Evolutionary conservation across 2,888 invertebrate species (phyloP).

Genomic region (Sarcophaga rosellei): DNA sequence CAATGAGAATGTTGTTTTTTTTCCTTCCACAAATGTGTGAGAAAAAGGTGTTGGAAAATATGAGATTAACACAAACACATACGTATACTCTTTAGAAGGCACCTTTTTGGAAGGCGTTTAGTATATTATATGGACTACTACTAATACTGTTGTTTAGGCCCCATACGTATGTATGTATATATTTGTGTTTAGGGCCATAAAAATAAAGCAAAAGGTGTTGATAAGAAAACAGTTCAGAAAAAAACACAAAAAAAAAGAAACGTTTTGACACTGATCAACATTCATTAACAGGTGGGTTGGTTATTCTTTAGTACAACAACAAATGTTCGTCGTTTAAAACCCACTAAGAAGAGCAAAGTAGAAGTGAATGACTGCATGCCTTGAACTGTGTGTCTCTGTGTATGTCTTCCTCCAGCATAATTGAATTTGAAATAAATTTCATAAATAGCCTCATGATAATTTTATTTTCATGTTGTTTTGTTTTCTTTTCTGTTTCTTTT

Average conservation of each 20-base stretch:
- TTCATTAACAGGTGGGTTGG: constrained; percentile 58
- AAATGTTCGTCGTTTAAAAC: constrained; percentile 23
- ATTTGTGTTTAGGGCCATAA: constrained; percentile 42
- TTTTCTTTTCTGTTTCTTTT: constrained; percentile 19
- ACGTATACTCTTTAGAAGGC: not conserved
- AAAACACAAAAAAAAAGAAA: not conserved
- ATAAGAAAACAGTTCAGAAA: constrained; percentile 52
- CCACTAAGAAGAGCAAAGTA: not conserved
- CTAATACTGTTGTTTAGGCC: not conserved
- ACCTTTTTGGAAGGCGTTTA: constrained; percentile 49
- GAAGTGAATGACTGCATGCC: not conserved
- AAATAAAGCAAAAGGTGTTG: constrained; percentile 63
- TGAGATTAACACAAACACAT: constrained; percentile 52
- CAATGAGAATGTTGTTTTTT: too few relatives aligned
- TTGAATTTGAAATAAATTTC: constrained; percentile 61
- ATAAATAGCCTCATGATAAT: constrained; percentile 60
- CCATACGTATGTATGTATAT: not conserved
- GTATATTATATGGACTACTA: constrained; percentile 18
- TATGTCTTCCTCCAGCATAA: constrained; percentile 34
- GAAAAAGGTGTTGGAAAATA: constrained; percentile 66
- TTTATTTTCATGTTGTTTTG: constrained; percentile 24
- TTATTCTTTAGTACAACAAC: constrained; percentile 1
- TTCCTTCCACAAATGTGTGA: constrained; percentile 11
- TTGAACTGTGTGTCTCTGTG: not conserved
- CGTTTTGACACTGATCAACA: constrained; percentile 34